Evolutionary conservation across 2,888 invertebrate genomes (phyloP), one percentile per base, ranked within the genome.

Genomic region (Eupithecia dodoneata): DNA sequence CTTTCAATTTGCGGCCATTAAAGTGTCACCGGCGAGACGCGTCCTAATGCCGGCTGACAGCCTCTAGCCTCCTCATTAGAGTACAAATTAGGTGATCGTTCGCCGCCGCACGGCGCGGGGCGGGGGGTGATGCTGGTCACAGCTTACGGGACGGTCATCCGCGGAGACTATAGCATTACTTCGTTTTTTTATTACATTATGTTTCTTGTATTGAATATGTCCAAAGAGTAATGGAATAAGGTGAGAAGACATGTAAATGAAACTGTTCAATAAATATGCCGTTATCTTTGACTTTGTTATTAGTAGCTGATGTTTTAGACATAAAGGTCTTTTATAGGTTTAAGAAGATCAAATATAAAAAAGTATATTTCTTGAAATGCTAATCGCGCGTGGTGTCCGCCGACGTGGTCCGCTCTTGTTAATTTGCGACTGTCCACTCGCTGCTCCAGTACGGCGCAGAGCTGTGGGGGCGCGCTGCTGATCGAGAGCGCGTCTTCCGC

Each of bases 41-140:
- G 82, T 74, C 73, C 74, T 80, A 71, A 76, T 72, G 76, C 72
- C 55, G 76, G 71, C 73, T 79, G 82, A 81, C 83, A 84, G 78
- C 80, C 81, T 81, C 76, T 74, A 79, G 81, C 78, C 76, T 76
- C 70, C 78, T 76, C 86, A 85, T 87, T 86, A 87, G 78, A 79
- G 75, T 79, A 86, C 84, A 83, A 85, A 86, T 85, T 84, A 75
- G 73, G 76, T 76, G 81, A 87, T 86, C 83, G 77, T 80, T 85
- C 85, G 83, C 80, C 73, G 78, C 66, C 71, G 71, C 65, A 42
- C 65, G 52, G 5, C 15, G 12, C 55, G 2, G 9, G 74, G 18
- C 30, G 66, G 78, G 79, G 77, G 81, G 63, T 76, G 77, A 10
- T 70, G n/a, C 66, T 15, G 15, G 3, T 12, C 3, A 65, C 66